Evolutionary conservation across 2,113 vertebrate species (phyloP), one percentile per base, ranked within the genome.

Genomic region (Phrynocephalus versicolor): DNA sequence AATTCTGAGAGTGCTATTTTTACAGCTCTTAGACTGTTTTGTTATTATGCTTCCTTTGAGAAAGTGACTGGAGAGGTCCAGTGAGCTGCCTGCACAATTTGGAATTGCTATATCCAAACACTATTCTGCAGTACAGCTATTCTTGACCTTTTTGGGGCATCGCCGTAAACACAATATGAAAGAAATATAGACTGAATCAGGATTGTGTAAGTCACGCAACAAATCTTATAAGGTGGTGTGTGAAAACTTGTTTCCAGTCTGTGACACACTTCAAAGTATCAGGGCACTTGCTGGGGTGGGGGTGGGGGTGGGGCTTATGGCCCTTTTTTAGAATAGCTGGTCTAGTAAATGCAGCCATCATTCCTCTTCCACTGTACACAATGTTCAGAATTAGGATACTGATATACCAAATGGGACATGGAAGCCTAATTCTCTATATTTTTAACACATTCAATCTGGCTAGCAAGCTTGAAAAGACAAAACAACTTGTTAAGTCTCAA

Each of bases 401-500:
- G 58, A 82, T 70, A 82, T 19, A 13, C 0, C 81, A 91, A n/a
- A 90, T 16, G 5, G 85, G 0, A 0, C 13, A 83, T 62, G 15
- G 30, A 88, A 70, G n/a, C 81, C 75, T 8, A 72, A 72, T 64
- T 84, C 41, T 87, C 58, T 65, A 45, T 7, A 76, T 16, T 12
- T 84, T 25, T 62, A 89, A 45, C 35, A 88, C 88, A 86, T 76
- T 82, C 81, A 80, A 33, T 35, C 60, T 73, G 65, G 67, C 35
- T 37, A 16, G n/a, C 60, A 83, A 13, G 57, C 83, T 83, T 0
- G 0, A 83, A 83, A 3, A 2, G 3, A 3, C 18, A 77, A 69
- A 88, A 71, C 81, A 88, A 23, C 51, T 78, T 90, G n/a, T 82
- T 81, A 86, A 75, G 25, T 15, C 35, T 58, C 76, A 82, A 78